Evolutionary conservation across 92 coral and sea anemone genomes (phyloP).

Genomic region (Blastomussa wellsi): DNA sequence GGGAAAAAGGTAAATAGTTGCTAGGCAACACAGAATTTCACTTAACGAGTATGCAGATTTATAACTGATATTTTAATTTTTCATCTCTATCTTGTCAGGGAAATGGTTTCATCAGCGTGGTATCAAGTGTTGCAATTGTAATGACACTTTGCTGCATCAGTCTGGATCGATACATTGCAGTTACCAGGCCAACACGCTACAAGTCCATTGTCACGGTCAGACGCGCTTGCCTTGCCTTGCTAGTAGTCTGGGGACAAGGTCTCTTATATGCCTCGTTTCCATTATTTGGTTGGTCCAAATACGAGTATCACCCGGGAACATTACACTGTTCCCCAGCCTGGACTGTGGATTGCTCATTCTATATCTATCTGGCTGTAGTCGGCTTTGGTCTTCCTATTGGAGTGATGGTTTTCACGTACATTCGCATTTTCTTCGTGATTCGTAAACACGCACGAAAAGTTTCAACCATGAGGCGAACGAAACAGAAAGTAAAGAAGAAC

Average conservation of each 20-base stretch:
- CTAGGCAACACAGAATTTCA: too few relatives aligned
- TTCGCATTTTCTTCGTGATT: constrained; percentile 74
- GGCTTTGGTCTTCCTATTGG: constrained; percentile 74
- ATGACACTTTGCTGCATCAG: constrained; percentile 87
- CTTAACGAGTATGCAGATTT: background rate
- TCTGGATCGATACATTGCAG: constrained; percentile 89
- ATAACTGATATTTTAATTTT: background rate
- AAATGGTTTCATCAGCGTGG: constrained; percentile 86
- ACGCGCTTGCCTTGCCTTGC: constrained; percentile 62
- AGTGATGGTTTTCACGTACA: constrained; percentile 83
- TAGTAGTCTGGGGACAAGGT: constrained; percentile 74
- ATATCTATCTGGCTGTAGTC: constrained; percentile 55
- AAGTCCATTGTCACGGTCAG: constrained; percentile 71
- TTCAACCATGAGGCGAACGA: constrained; percentile 34
- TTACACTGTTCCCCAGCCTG: constrained; percentile 91
- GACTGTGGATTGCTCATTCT: constrained; percentile 69
- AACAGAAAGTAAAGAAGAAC: background rate
- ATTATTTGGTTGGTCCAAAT: constrained; percentile 71
- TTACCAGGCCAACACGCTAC: constrained; percentile 78
- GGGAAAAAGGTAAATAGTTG: too few relatives aligned
- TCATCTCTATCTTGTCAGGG: constrained; percentile 47
- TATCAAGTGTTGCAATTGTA: constrained; percentile 68
- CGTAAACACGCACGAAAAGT: constrained; percentile 72
- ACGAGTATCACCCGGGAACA: constrained; percentile 87
- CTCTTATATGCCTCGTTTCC: constrained; percentile 81